Base-by-base conservation (phyloP, 2,888 invertebrate genomes). In the Sinodicranocentrus sp. region DNA sequence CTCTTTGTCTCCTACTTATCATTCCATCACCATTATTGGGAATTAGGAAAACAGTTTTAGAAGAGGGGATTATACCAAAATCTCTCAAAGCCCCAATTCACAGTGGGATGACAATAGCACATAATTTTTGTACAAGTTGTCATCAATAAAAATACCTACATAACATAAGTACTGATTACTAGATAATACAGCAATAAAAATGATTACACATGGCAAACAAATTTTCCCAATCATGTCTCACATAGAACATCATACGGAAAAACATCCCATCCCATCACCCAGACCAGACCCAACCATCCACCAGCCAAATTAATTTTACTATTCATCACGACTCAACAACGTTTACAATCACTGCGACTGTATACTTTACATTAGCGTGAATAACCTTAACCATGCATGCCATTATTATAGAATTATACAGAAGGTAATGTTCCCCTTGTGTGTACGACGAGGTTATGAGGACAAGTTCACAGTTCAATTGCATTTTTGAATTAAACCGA, bases 391-490 rank as follows among this genome's bases (percentile, higher is more conserved):
- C 48, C 25, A 67, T 57, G 61, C 61, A 75, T 63, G 48, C n/a
- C n/a, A n/a, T n/a, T n/a, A n/a, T n/a, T n/a, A 39, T 6, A 13
- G 39, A 39, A 13, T 8, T 68, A 70, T 25, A 15, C 19, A 67
- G 65, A 65, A 68, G n/a, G 28, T 71, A 43, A 25, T 21, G 26
- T 54, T 57, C 57, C 8, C 52, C 23, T 19, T 57, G 21, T 70
- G 75, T 33, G 1, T 59, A 25, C 23, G 28, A 59, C 73, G 73
- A 82, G 82, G 82, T 82, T 82, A 82, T 68, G 44, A 68, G 82
- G 82, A 68, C 82, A 82, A 82, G 82, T 82, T 73, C 82, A 82
- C 73, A 82, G 82, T 82, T 73, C 82, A 82, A 68, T 72, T 57
- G 13, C 70, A 80, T 65, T 65, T n/a, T 67, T 15, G 13, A 67